Percentiles rank a stretch among this genome's conserved stretches.
Evolutionary conservation across 2,797 vertebrate species (phyloP).

Genomic region (Lepus townsendii): DNA sequence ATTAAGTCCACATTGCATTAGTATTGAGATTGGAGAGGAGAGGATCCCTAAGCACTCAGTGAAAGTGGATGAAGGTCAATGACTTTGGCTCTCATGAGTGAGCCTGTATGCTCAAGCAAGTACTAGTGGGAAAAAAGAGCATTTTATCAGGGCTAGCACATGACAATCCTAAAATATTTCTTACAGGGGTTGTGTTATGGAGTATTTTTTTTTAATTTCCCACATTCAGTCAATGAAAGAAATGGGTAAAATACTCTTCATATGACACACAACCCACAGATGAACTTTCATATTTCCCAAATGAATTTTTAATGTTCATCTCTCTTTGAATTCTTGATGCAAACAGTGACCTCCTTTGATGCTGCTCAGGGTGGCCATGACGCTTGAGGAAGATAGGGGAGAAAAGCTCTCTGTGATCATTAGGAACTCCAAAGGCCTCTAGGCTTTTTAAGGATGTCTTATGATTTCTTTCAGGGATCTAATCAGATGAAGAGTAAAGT

Average conservation of each 20-base stretch:
- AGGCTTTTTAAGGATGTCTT: slow-evolving; percentile 83
- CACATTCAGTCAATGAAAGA: slow-evolving; percentile 50
- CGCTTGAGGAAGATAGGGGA: slow-evolving; percentile 50
- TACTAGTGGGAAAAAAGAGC: background rate
- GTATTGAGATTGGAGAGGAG: background rate
- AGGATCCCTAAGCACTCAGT: background rate
- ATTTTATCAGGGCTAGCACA: background rate
- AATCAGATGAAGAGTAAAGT: slow-evolving; percentile 86
- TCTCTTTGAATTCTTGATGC: background rate
- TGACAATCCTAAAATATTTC: slow-evolving; percentile 4
- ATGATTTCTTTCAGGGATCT: slow-evolving; percentile 84
- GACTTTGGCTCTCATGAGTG: background rate
- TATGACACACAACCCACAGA: slow-evolving; percentile 61
- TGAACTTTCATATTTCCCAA: slow-evolving; percentile 61
- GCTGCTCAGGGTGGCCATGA: slow-evolving; percentile 47
- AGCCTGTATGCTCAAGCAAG: background rate
- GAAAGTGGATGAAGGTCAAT: background rate
- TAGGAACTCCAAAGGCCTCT: slow-evolving; percentile 49
- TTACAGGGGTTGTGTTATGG: background rate
- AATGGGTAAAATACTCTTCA: slow-evolving; percentile 54
- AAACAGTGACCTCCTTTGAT: slow-evolving; percentile 80
- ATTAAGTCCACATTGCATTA: background rate
- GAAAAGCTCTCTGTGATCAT: slow-evolving; percentile 60
- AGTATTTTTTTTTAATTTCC: background rate
- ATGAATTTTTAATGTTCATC: background rate